Evolutionary conservation across 2,888 invertebrate species (phyloP).

Genomic region (Oxystoma pomonae): DNA sequence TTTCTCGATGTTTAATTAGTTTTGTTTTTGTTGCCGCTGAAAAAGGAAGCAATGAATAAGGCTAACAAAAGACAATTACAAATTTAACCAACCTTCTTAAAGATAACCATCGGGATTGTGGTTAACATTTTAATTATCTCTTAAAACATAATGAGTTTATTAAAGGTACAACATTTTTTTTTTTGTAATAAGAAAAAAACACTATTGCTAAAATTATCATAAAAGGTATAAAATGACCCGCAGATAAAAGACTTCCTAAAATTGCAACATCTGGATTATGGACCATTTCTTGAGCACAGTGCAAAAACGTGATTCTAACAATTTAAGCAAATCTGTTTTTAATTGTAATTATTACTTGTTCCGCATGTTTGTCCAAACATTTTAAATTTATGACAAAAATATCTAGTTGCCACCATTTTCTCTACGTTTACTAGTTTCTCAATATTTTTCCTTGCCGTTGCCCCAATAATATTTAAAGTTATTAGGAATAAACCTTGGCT

Average conservation of each 20-base stretch:
- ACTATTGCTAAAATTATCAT: too few relatives aligned
- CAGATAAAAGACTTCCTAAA: too few relatives aligned
- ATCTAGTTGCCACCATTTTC: too few relatives aligned
- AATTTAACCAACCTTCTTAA: conserved; percentile 22
- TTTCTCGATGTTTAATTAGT: conserved; percentile 1
- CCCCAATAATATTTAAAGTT: too few relatives aligned
- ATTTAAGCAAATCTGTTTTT: neutral
- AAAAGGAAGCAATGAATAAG: conserved; percentile 1
- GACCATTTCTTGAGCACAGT: too few relatives aligned
- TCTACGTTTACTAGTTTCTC: too few relatives aligned
- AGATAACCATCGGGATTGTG: conserved; percentile 27
- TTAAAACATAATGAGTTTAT: neutral
- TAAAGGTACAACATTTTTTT: neutral
- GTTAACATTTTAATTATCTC: conserved; percentile 4
- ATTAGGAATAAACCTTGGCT: too few relatives aligned
- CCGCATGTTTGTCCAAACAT: neutral
- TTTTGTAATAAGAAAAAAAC: too few relatives aligned
- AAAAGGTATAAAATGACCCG: too few relatives aligned
- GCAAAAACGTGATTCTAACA: neutral
- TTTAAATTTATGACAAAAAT: neutral
- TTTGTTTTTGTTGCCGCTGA: neutral
- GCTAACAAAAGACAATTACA: conserved; percentile 19
- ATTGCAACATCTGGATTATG: too few relatives aligned
- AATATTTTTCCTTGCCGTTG: too few relatives aligned
- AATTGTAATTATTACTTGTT: neutral